Evolutionary conservation across 2,888 invertebrate species (phyloP).

Genomic region (Cantharis rustica): DNA sequence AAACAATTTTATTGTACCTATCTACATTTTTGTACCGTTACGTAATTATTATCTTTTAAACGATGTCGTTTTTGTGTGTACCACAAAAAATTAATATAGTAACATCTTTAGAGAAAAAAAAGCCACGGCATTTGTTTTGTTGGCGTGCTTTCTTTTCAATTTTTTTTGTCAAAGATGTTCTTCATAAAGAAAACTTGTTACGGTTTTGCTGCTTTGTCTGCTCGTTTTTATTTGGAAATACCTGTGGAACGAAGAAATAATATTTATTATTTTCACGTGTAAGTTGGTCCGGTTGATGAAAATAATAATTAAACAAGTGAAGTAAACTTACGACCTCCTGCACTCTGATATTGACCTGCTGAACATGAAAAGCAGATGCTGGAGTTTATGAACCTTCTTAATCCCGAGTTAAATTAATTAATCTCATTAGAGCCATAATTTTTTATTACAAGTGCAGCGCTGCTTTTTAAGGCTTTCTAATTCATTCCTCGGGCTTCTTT

Average conservation of each 20-base stretch:
- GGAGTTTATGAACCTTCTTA: neutral
- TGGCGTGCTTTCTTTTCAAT: neutral
- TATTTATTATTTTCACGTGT: no score
- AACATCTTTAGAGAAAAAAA: neutral
- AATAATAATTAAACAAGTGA: slow-evolving; percentile 17
- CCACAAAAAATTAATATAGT: neutral
- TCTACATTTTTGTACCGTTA: neutral
- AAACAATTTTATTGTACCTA: neutral
- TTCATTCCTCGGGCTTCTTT: neutral
- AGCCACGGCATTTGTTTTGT: neutral
- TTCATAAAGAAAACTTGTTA: neutral
- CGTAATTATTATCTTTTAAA: neutral
- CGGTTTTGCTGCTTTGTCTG: neutral
- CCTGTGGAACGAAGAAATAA: no score
- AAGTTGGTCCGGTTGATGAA: no score
- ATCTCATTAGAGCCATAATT: neutral
- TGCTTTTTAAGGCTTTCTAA: neutral
- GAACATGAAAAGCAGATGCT: neutral
- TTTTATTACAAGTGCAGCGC: neutral
- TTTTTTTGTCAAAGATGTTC: neutral
- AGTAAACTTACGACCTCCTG: slow-evolving; percentile 24
- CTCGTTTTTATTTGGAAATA: neutral
- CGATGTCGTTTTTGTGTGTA: neutral
- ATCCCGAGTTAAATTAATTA: neutral
- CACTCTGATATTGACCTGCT: slow-evolving; percentile 23